Base-by-base conservation (phyloP, 2,888 invertebrate genomes). In the Ptilodon capucinus region DNA sequence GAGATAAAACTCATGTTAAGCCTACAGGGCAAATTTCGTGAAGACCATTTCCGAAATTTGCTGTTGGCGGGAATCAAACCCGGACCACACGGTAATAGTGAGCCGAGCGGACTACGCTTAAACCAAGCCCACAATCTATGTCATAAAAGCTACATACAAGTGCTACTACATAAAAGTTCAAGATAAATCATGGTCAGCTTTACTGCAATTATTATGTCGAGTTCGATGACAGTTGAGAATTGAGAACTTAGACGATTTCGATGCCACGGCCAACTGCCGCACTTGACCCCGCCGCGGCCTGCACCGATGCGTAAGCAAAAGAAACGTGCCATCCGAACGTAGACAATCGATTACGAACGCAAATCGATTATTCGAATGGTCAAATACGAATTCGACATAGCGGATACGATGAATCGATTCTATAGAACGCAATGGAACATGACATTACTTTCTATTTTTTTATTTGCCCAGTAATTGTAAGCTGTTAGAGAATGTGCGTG, bases 251-350 rank as follows among this genome's bases (percentile, higher is more conserved):
- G 57, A 48, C 14, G 48, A 59, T 74, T 62, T 79, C 71, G 76
- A 75, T 80, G 84, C 80, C 82, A 84, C 70, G 84, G 83, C 54
- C 85, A 69, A 45, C 46, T 41, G 46, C 17, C 60, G 84, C 57
- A 71, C 85, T 85, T 86, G 85, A 86, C 86, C 85, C 79, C 72
- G 67, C 73, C 56, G 51, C 48, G 48, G 66, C 47, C n/a, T 50
- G 61, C 49, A 57, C 28, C 67, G 74, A 68, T 73, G 77, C 71
- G 71, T 75, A 66, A 51, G 51, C 59, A 34, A 68, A 62, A 56
- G 41, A 63, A 67, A 64, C 54, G 50, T 45, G 57, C 52, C 60
- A 58, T 64, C 59, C 34, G 42, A 48, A 61, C 35, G 52, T 57
- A 60, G 57, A 56, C 54, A 68, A 66, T 63, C 54, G 56, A 61